These are phyloP conservation scores for Aldrovandia affinis DNA, from an alignment of 2,797 vertebrate genomes.

Conservation along the genomic window DNA sequence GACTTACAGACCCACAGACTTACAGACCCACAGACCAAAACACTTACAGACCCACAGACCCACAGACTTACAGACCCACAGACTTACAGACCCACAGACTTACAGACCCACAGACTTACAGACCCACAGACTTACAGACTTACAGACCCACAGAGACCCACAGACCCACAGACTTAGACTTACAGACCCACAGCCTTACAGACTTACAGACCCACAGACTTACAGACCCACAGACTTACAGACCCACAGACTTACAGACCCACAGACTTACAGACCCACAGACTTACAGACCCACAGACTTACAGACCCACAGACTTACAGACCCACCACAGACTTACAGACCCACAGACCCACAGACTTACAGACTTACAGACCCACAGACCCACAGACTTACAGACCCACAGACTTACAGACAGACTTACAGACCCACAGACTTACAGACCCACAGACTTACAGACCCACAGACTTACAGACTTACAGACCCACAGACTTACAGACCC, in stretches of 20 bases:
- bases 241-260: background rate
- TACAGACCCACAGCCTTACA: background rate
- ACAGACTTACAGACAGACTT: background rate
- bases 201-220: background rate
- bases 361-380: background rate
- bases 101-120: background rate
- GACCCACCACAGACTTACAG: too few species aligned
- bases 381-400: background rate
- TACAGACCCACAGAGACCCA: background rate
- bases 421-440: background rate
- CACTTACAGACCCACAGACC: background rate
- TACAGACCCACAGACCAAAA: background rate
- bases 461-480: background rate
- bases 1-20: background rate
- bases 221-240: background rate
- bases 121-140: background rate
- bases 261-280: too few species aligned
- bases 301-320: background rate
- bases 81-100: background rate
- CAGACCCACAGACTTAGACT: too few species aligned
- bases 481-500: background rate
- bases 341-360: background rate
- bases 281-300: background rate
- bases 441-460: background rate
- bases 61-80: background rate